Conservation (phyloP, 2,888 invertebrate species). For the Napeogenes sylphis region DNA sequence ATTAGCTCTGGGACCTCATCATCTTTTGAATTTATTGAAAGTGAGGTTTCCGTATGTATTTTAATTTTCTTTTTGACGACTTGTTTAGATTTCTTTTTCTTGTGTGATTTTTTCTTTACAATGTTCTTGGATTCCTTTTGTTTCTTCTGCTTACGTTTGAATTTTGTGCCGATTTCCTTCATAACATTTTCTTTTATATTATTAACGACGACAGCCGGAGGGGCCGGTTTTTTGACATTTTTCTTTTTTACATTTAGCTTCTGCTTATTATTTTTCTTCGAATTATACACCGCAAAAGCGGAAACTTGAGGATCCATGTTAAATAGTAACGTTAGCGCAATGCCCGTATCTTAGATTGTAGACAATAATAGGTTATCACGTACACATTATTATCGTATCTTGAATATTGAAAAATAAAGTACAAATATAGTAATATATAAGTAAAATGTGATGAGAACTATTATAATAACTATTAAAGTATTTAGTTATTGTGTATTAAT, state of each 20-base stretch:
- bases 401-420: too few relatives aligned
- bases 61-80: slow-evolving; percentile 14
- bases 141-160: slow-evolving; percentile 52
- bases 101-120: slow-evolving; percentile 50
- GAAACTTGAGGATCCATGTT: slow-evolving; percentile 61
- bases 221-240: slow-evolving; percentile 29
- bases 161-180: slow-evolving; percentile 47
- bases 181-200: slow-evolving; percentile 39
- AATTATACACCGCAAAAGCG: slow-evolving; percentile 63
- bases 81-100: slow-evolving; percentile 46
- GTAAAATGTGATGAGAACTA: too few relatives aligned
- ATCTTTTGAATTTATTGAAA: slow-evolving; percentile 26
- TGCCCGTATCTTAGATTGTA: too few relatives aligned
- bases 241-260: slow-evolving; percentile 46
- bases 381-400: too few relatives aligned
- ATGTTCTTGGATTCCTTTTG: slow-evolving; percentile 47
- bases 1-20: slow-evolving; percentile 45
- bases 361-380: too few relatives aligned
- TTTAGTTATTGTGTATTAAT: too few relatives aligned
- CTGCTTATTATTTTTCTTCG: slow-evolving; percentile 44
- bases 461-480: too few relatives aligned
- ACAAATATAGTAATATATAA: too few relatives aligned
- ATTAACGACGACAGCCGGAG: slow-evolving; percentile 31
- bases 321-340: slow-evolving; percentile 5
- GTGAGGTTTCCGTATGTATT: slow-evolving; percentile 11